Evolutionary conservation across 2,113 vertebrate species (phyloP).

Genomic region (Seriola dumerili): DNA sequence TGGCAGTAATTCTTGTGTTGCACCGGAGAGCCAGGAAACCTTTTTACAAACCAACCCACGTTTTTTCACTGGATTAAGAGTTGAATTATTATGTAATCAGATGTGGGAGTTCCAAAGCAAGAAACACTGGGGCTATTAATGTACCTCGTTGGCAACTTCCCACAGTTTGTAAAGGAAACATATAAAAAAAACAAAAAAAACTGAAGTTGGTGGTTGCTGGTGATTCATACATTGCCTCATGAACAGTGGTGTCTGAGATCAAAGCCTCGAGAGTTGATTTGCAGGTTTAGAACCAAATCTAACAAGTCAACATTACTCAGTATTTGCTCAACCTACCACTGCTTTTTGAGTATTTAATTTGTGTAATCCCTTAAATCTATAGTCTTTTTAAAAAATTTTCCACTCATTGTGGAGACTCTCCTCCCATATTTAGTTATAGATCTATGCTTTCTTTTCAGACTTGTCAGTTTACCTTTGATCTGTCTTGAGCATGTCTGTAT

Average conservation of each 20-base stretch:
- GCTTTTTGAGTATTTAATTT: not conserved
- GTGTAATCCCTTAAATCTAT: not conserved
- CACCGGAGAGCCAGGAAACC: slow-evolving; percentile 11
- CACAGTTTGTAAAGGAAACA: not conserved
- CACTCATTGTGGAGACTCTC: not conserved
- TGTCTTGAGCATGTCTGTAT: not conserved
- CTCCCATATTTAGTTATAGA: not conserved
- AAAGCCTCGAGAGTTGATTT: not conserved
- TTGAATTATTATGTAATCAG: slow-evolving; percentile 39
- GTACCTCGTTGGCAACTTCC: not conserved
- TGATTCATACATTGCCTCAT: not conserved
- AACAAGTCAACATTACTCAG: not conserved
- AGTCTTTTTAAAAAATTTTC: not conserved
- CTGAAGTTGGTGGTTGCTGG: not conserved
- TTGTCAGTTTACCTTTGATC: not conserved
- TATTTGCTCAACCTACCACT: not conserved
- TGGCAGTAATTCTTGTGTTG: not conserved
- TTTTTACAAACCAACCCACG: slow-evolving; percentile 45
- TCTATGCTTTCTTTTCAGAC: too few species aligned
- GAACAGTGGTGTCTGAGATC: not conserved
- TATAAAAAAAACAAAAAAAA: not conserved
- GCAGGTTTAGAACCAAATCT: not conserved
- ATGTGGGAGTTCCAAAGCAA: slow-evolving; percentile 20
- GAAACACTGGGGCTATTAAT: not conserved
- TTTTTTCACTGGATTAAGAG: slow-evolving; percentile 5